A percentile compares a stretch with the other conserved stretches of the same genome.
phyloP scores from a whole-genome alignment of 2,797 vertebrate genomes.

The Peromyscus nudipes region DNA sequence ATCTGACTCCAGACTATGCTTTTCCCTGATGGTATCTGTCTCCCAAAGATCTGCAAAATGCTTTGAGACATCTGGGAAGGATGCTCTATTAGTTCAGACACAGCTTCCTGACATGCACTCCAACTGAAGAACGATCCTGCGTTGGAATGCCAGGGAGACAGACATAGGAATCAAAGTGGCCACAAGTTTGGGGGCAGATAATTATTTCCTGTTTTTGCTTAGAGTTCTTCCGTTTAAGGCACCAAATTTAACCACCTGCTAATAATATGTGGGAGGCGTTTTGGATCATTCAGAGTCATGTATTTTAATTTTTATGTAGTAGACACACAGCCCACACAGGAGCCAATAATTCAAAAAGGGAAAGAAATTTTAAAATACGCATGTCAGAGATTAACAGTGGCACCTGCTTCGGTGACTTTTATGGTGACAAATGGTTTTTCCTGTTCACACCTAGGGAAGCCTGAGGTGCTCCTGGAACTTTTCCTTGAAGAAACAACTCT shows the following conservation, averaged over 20 bases:
- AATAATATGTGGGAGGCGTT: constrained; percentile 55
- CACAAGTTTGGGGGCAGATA: neutral
- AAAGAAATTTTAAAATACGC: constrained; percentile 71
- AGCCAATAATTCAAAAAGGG: constrained; percentile 71
- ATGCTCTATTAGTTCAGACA: neutral
- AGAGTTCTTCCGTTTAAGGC: neutral
- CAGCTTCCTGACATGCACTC: neutral
- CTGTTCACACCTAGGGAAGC: constrained; percentile 25
- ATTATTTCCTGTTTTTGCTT: neutral
- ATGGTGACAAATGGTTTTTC: neutral
- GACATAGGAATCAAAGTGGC: neutral
- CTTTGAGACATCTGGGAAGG: neutral
- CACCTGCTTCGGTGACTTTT: constrained; percentile 74
- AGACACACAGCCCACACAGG: constrained; percentile 70
- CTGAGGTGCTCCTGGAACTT: constrained; percentile 27
- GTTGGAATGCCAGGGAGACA: neutral
- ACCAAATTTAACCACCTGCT: constrained; percentile 56
- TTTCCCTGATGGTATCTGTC: neutral
- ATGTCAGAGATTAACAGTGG: constrained; percentile 66
- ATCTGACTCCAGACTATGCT: neutral
- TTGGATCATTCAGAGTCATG: constrained; percentile 69
- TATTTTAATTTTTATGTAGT: constrained; percentile 73
- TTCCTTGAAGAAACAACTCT: constrained; percentile 69
- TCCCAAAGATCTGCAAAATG: neutral
- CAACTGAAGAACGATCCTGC: neutral